These are phyloP conservation scores for Zaprionus nigranus DNA, from an alignment of 1,140 invertebrate species.

Conservation along the genomic window DNA sequence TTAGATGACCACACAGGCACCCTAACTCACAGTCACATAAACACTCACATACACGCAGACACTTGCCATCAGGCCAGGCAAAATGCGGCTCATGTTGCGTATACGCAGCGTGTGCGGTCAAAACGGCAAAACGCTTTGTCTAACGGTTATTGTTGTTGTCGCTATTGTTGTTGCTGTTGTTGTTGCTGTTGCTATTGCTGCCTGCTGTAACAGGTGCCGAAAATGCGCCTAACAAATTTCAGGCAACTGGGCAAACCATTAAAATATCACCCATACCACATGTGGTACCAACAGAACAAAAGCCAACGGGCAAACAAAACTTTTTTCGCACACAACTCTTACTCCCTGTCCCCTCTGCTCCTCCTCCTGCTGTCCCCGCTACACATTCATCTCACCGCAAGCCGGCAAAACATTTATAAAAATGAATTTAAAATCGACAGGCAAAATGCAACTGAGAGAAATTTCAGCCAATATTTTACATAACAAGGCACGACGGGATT, in stretches of 20 bases:
- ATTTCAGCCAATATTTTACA: slow-evolving; percentile 67
- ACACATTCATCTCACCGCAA: slow-evolving; percentile 40
- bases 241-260: slow-evolving; percentile 24
- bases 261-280: slow-evolving; percentile 72
- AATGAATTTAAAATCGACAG: slow-evolving; percentile 75
- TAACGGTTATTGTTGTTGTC: neutral
- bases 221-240: slow-evolving; percentile 39
- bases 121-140: slow-evolving; percentile 27
- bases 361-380: neutral
- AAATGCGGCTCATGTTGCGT: slow-evolving; percentile 51
- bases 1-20: slow-evolving; percentile 8
- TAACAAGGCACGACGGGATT: neutral
- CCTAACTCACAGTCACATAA: slow-evolving; percentile 8
- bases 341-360: neutral
- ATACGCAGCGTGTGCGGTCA: slow-evolving; percentile 59
- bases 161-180: neutral
- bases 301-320: slow-evolving; percentile 26
- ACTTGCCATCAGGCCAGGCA: slow-evolving; percentile 22
- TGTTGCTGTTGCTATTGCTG: neutral
- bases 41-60: neutral
- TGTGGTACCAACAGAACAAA: slow-evolving; percentile 39
- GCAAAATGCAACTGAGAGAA: slow-evolving; percentile 66
- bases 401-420: slow-evolving; percentile 78
- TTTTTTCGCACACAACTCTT: neutral
- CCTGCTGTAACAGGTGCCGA: slow-evolving; percentile 63